Evolutionary conservation across 2,888 invertebrate genomes (phyloP).

Genomic region (Ypsolopha scabrella): DNA sequence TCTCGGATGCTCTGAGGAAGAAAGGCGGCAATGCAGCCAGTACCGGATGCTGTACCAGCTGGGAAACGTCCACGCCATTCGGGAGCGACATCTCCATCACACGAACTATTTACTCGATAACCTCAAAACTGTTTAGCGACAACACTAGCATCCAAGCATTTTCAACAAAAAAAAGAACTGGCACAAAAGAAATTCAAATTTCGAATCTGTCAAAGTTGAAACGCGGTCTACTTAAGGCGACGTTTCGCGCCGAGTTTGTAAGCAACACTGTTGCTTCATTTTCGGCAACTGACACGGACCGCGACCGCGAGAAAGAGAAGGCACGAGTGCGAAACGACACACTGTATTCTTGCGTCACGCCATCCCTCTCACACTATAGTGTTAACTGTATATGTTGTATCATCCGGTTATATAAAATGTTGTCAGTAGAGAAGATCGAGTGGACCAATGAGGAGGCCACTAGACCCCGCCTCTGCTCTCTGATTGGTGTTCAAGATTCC

Average conservation of each 20-base stretch:
- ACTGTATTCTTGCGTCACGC: slow-evolving; percentile 48
- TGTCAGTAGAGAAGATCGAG: slow-evolving; percentile 45
- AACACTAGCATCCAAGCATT: not conserved
- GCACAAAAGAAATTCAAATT: slow-evolving; percentile 10
- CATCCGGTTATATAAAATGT: slow-evolving; percentile 69
- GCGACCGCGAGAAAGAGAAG: slow-evolving; percentile 31
- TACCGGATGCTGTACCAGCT: slow-evolving; percentile 88
- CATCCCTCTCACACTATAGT: slow-evolving; percentile 48
- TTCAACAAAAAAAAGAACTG: slow-evolving; percentile 6
- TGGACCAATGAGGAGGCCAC: slow-evolving; percentile 35
- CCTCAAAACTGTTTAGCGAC: slow-evolving; percentile 8
- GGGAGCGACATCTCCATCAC: slow-evolving; percentile 81
- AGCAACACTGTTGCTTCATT: slow-evolving; percentile 63
- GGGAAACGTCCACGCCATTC: slow-evolving; percentile 87
- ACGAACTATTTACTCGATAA: slow-evolving; percentile 11
- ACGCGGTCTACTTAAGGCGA: slow-evolving; percentile 6
- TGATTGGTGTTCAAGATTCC: slow-evolving; percentile 44
- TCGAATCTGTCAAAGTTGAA: slow-evolving; percentile 7
- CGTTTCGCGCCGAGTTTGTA: slow-evolving; percentile 34
- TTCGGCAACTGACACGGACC: slow-evolving; percentile 47
- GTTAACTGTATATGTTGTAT: slow-evolving; percentile 70
- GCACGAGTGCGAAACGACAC: slow-evolving; percentile 50
- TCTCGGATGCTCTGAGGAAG: slow-evolving; percentile 88
- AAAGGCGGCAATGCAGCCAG: slow-evolving; percentile 88
- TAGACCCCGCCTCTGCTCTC: slow-evolving; percentile 37